Evolutionary conservation across 2,888 invertebrate species (phyloP).

Genomic region (Agrochola circellaris): DNA sequence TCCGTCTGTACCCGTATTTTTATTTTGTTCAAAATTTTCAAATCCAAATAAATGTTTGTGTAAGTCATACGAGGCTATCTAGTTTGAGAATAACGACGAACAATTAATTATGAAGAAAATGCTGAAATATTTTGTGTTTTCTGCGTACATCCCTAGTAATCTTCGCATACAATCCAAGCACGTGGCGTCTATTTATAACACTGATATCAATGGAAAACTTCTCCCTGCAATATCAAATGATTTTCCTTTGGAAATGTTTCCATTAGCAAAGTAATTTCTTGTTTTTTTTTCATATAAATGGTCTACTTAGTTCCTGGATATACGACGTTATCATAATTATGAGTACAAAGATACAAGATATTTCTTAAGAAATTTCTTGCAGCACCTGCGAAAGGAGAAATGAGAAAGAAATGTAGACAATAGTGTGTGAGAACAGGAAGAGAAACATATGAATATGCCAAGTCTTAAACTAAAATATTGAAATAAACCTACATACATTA

Average conservation of each 20-base stretch:
- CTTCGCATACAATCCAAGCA: background rate
- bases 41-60: background rate
- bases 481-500: too few species aligned
- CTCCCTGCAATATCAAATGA: background rate
- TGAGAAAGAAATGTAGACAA: too few species aligned
- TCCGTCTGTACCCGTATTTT: background rate
- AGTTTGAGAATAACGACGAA: background rate
- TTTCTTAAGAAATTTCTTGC: too few species aligned
- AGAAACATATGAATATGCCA: too few species aligned
- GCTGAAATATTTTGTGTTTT: background rate
- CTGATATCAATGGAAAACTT: background rate
- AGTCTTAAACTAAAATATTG: too few species aligned
- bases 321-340: too few species aligned
- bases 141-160: background rate
- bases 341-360: too few species aligned
- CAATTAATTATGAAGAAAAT: background rate
- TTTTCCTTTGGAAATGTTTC: constrained; percentile 4
- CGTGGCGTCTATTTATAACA: constrained; percentile 31
- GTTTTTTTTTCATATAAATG: background rate
- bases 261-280: background rate
- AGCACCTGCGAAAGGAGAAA: too few species aligned
- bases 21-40: background rate
- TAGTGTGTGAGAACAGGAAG: too few species aligned
- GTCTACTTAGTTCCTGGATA: background rate
- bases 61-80: background rate